phyloP scores from a whole-genome alignment of 2,888 invertebrate species.

The Caenorhabditis zanzibari region DNA sequence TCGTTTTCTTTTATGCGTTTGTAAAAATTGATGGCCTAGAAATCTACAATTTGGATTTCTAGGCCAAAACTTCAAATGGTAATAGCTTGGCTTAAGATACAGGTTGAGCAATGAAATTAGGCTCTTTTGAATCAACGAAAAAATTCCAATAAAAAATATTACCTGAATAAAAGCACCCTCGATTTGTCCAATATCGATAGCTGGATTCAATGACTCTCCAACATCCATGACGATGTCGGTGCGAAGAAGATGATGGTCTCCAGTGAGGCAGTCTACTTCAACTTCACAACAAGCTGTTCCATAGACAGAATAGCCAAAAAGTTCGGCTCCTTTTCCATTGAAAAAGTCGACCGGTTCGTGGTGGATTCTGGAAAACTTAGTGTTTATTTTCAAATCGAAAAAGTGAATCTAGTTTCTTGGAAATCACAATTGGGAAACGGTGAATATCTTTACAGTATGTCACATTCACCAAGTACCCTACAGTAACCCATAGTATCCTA shows the following conservation, averaged over 20 bases:
- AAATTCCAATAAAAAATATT: no score
- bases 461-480: no score
- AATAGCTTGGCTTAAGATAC: no score
- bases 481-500: no score
- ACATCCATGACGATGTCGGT: slow-evolving; percentile 98
- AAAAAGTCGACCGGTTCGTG: slow-evolving; percentile 78
- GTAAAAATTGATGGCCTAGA: no score
- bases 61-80: no score
- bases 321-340: slow-evolving; percentile 87
- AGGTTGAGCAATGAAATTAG: no score
- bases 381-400: neutral
- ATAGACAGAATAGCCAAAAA: slow-evolving; percentile 92
- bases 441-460: no score
- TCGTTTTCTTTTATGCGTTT: no score
- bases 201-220: slow-evolving; percentile 95
- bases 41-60: no score
- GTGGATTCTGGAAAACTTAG: slow-evolving; percentile 69
- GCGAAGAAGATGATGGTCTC: slow-evolving; percentile 92
- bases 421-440: neutral
- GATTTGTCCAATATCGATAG: slow-evolving; percentile 96
- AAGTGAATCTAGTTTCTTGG: no score
- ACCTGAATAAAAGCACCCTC: slow-evolving; percentile 92
- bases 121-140: no score
- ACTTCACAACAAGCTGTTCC: slow-evolving; percentile 93
- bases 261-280: slow-evolving; percentile 95